These are phyloP conservation scores for Arctia plantaginis DNA, from an alignment of 2,888 invertebrate genomes.

Conservation along the genomic window DNA sequence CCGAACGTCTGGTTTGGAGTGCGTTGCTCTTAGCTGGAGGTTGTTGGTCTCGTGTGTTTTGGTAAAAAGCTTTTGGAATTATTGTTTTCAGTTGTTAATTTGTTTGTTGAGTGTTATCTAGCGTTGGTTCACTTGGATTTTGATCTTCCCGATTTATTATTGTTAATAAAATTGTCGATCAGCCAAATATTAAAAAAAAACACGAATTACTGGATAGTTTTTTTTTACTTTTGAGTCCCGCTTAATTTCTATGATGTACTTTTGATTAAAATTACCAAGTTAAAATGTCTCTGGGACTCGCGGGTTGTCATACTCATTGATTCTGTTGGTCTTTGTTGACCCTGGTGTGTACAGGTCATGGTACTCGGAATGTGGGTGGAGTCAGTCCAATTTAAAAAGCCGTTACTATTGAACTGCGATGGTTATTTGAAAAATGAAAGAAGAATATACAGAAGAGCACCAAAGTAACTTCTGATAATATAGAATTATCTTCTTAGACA, in stretches of 20 bases:
- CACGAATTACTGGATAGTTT: not conserved
- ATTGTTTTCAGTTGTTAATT: conserved; percentile 35
- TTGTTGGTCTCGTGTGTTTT: conserved; percentile 63
- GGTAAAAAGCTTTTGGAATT: conserved; percentile 38
- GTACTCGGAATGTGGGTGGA: not conserved
- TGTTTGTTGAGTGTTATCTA: conserved; percentile 27
- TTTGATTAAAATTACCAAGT: not conserved
- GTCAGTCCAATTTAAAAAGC: not conserved
- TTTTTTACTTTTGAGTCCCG: not conserved
- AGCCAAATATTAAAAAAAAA: not conserved
- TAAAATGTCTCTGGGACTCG: not conserved
- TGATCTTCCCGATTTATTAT: not conserved
- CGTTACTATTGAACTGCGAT: no score
- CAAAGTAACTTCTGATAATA: no score
- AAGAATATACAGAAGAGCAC: no score
- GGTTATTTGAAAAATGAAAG: no score
- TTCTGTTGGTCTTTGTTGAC: not conserved
- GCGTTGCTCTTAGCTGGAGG: conserved; percentile 70
- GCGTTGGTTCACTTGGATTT: not conserved
- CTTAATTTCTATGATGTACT: not conserved
- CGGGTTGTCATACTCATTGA: not conserved
- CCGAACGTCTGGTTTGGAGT: conserved; percentile 61
- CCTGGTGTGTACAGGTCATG: not conserved
- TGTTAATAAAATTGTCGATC: not conserved
- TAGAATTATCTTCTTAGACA: no score